Evolutionary conservation across 2,888 invertebrate genomes (phyloP).

Genomic region (Epinotia demarniana): DNA sequence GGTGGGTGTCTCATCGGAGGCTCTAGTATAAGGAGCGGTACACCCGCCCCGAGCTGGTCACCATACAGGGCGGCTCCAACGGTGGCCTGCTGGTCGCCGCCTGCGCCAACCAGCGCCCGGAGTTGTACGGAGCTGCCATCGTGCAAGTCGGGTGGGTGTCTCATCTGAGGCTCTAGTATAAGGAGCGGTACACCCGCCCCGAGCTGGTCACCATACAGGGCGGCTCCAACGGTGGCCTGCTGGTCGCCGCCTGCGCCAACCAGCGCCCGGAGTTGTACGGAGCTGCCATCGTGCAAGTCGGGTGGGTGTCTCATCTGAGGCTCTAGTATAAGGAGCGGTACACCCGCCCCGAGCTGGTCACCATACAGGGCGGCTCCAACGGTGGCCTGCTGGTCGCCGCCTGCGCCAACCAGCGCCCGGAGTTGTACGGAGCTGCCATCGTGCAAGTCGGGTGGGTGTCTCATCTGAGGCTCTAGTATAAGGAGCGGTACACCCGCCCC

Average conservation of each 20-base stretch:
- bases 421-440: slow-evolving; percentile 96
- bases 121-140: slow-evolving; percentile 96
- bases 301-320: too few relatives aligned
- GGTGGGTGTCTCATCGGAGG: too few relatives aligned
- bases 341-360: slow-evolving; percentile 89
- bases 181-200: slow-evolving; percentile 90
- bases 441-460: slow-evolving; percentile 98
- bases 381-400: slow-evolving; percentile 98
- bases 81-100: slow-evolving; percentile 98
- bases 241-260: slow-evolving; percentile 97
- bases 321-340: slow-evolving; percentile 91
- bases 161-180: too few relatives aligned
- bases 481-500: slow-evolving; percentile 90
- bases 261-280: slow-evolving; percentile 98
- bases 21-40: slow-evolving; percentile 91
- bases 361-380: slow-evolving; percentile 98
- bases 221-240: slow-evolving; percentile 97
- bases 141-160: slow-evolving; percentile 98
- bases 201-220: slow-evolving; percentile 94
- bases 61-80: slow-evolving; percentile 98
- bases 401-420: slow-evolving; percentile 97
- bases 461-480: too few relatives aligned
- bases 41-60: slow-evolving; percentile 89
- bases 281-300: slow-evolving; percentile 96
- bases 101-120: slow-evolving; percentile 97